Evolutionary conservation across 2,113 vertebrate species (phyloP), one percentile per base, ranked within the genome.

Genomic region (Mellivora capensis): DNA sequence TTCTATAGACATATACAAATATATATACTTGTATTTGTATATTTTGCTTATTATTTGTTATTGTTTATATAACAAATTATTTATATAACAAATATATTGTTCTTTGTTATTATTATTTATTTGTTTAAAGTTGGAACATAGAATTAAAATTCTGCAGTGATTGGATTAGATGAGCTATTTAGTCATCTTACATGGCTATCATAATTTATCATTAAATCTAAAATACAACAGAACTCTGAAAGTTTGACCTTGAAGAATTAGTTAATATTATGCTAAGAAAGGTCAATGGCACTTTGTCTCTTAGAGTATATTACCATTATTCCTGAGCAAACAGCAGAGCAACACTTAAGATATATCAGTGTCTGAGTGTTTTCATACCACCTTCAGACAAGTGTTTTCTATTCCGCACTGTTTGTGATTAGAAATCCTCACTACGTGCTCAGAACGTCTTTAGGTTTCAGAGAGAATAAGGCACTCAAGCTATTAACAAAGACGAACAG

Each of bases 131-230:
- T 54, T 54, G 52, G 52, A 88, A 90, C 23, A 15, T 15, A 85
- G 82, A 95, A 86, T 94, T 91, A 93, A 90, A 83, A 94, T 86
- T 96, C 31, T 7, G 7, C 47, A 39, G 39, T 74, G 47, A 96
- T 49, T 89, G 39, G 42, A 85, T 47, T 34, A 1, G 54, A 91
- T 87, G 15, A 74, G 61, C 61, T 79, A 57, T 67, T 89, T 92
- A 95, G 84, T 52, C 15, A 17, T 69, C 42, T 61, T 52, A 64
- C 0, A n/a, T 6, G 5, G 57, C 27, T 44, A 44, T 81, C 76
- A 52, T 67, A 67, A 86, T 92, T 87, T 94, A 85, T 79, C 64
- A 82, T 87, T 20, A 57, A 95, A 89, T 89, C 59, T 86, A 88
- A 94, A 87, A 42, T 29, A 62, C 37, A 31, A 20, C 52, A 79